Evolutionary conservation across 2,797 vertebrate genomes (phyloP).

Genomic region (Lophotriccus pileatus): DNA sequence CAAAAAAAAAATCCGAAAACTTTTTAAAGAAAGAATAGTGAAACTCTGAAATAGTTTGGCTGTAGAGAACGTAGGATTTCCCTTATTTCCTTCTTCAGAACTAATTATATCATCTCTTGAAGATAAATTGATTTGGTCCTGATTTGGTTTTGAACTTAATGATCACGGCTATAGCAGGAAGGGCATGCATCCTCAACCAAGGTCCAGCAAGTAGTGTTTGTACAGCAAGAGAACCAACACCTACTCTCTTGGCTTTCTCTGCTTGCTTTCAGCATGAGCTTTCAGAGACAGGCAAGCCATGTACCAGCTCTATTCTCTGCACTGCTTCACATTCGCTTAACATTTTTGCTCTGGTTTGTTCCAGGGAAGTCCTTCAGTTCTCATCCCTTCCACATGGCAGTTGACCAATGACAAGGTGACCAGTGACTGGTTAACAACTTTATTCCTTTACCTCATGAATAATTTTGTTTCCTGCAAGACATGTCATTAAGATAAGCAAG

Average conservation of each 20-base stretch:
- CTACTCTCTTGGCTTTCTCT: not conserved
- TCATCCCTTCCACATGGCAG: not conserved
- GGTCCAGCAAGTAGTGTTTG: not conserved
- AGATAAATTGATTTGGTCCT: not conserved
- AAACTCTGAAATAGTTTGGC: not conserved
- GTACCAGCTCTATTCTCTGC: not conserved
- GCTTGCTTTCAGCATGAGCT: not conserved
- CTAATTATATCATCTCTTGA: not conserved
- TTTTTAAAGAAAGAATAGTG: not conserved
- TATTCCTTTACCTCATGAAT: not conserved
- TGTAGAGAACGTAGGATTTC: not conserved
- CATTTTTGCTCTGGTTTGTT: not conserved
- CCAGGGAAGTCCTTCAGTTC: not conserved
- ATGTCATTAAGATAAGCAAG: not conserved
- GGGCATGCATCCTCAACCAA: not conserved
- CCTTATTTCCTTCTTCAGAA: not conserved
- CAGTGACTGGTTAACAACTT: not conserved
- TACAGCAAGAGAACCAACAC: not conserved
- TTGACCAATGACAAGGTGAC: not conserved
- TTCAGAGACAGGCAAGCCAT: not conserved
- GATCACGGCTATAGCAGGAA: not conserved
- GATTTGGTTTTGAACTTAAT: not conserved
- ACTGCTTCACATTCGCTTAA: not conserved
- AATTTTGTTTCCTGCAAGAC: not conserved
- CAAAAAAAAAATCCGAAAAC: not conserved